Evolutionary conservation across 2,113 vertebrate genomes (phyloP).

Genomic region (Phaethon lepturus): DNA sequence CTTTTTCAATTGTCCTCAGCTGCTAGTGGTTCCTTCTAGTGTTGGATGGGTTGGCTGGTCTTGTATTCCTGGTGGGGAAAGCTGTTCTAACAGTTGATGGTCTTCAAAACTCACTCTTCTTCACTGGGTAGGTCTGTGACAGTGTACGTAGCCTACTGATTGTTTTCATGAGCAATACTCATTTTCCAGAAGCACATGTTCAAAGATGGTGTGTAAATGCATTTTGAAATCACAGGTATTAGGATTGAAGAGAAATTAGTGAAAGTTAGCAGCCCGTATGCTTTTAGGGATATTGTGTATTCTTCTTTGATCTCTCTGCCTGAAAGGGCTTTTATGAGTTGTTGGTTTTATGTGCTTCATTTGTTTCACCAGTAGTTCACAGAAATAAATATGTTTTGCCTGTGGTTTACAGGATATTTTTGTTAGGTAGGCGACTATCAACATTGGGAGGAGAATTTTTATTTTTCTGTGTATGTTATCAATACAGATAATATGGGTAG

Average conservation of each 20-base stretch:
- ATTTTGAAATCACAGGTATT: neutral
- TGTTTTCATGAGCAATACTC: neutral
- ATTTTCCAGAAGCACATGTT: neutral
- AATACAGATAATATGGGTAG: neutral
- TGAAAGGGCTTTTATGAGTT: neutral
- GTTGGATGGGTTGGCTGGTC: neutral
- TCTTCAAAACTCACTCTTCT: neutral
- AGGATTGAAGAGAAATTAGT: neutral
- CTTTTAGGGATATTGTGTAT: neutral
- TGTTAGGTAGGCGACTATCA: neutral
- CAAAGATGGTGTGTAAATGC: neutral
- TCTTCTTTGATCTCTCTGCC: neutral
- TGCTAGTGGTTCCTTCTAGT: neutral
- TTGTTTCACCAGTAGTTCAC: neutral
- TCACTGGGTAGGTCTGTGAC: neutral
- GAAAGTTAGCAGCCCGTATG: neutral
- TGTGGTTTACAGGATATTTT: neutral
- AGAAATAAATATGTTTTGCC: neutral
- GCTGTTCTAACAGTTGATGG: neutral
- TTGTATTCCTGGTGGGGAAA: neutral
- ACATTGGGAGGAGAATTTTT: neutral
- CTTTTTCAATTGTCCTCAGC: neutral
- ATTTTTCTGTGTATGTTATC: neutral
- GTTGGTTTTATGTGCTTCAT: neutral
- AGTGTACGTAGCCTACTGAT: neutral